Base-by-base conservation (phyloP, 1,140 invertebrate genomes). In the Zaprionus lachaisei region DNA sequence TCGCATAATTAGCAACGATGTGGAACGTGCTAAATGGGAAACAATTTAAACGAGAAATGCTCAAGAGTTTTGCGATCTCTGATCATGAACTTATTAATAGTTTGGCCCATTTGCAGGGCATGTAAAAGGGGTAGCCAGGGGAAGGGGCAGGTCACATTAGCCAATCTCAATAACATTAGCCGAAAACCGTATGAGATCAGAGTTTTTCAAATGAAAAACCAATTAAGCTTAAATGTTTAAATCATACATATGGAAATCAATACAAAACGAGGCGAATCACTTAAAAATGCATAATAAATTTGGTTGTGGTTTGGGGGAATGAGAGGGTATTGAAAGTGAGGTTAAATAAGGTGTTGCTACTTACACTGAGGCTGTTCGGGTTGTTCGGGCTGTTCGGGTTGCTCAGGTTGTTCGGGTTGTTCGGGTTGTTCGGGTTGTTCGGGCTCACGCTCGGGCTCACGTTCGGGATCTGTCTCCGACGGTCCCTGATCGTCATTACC, bases 181-280 rank as follows among this genome's bases (percentile, higher is more conserved):
- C 47, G 47, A 51, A 51, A 51, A 14, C 20, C 47, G 47, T 24
- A 76, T 76, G 73, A 76, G 73, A 72, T 76, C 73, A 76, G 73
- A 68, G 37, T 44, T 51, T 61, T n/a, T 38, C 51, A 73, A 61
- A 17, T 5, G n/a, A 69, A 51, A 37, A 51, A 22, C n/a, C 20
- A 26, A 20, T 37, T 12, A 67, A 67, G 11, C 41, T 3, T 47
- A 47, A 47, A 17, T 7, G 41, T 2, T 3, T 34, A 17, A 47
- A 47, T 17, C n/a, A 47, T 17, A 41, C 5, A 15, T 15, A 15
- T 17, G 2, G 41, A 44, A 44, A n/a, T 17, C 41, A n/a, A 17
- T 47, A 17, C 7, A 22, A 54, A 12, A 37, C 11, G 14, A 34
- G 22, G 11, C 5, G 4, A 60, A 51, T 12, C 2, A 14, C 7